Conservation (phyloP, 2,888 invertebrate genomes). For the Cactoblastis cactorum region DNA sequence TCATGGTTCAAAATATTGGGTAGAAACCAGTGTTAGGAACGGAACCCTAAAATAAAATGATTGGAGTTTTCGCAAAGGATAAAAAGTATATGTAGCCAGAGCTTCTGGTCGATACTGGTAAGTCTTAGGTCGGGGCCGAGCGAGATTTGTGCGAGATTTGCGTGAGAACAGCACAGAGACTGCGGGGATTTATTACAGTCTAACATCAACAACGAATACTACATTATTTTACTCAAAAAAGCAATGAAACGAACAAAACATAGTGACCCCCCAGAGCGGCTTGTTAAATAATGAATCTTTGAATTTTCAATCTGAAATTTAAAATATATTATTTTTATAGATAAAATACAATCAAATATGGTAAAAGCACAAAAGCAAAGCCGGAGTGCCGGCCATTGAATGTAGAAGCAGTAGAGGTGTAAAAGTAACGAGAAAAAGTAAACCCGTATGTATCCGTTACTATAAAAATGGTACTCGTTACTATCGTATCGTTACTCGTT, state of each 20-base stretch:
- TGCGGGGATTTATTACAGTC: neutral
- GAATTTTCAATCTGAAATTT: no score
- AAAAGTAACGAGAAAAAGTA: no score
- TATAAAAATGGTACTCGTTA: no score
- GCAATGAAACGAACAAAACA: no score
- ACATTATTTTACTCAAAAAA: neutral
- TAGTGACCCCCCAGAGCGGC: no score
- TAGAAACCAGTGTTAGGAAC: no score
- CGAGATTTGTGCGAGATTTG: conserved; percentile 49
- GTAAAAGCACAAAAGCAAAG: neutral
- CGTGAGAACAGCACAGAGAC: conserved; percentile 34
- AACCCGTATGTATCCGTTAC: no score
- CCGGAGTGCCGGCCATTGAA: conserved; percentile 13
- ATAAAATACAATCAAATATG: neutral
- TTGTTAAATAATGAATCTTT: no score
- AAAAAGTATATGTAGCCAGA: conserved; percentile 41
- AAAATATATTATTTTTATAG: no score
- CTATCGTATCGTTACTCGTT: no score
- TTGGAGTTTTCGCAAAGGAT: conserved; percentile 15
- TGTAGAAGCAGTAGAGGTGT: conserved; percentile 30
- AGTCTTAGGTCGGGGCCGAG: conserved; percentile 34
- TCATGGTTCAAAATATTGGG: no score
- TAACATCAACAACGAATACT: no score
- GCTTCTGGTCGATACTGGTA: conserved; percentile 30
- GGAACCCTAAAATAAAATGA: conserved; percentile 9